Base-by-base conservation (phyloP, 2,888 invertebrate species). In the Lithophane ornitopus region DNA sequence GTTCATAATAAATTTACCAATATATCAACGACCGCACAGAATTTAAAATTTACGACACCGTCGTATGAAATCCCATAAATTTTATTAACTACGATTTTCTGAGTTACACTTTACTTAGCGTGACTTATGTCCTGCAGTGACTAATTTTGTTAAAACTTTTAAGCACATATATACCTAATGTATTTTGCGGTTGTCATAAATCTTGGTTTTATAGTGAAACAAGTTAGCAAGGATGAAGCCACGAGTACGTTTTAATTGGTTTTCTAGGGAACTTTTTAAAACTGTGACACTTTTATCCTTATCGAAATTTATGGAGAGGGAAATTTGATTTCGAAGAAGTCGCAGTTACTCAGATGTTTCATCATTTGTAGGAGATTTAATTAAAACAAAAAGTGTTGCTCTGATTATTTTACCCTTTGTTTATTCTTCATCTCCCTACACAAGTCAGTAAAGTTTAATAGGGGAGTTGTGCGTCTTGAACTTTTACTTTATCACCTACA, bases 171-270 rank as follows among this genome's bases (percentile, higher is more conserved):
- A 34, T 39, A n/a, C n/a, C n/a, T n/a, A 82, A 46, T 58, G 85
- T 82, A 81, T 80, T 86, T 86, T 89, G 90, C 85, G 90, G 91
- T 90, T 81, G 84, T 79, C 76, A 89, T 93, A 92, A 92, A 92
- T 93, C 90, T 89, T 49, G 26, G 54, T 89, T 90, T 90, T 86
- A 89, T 87, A 83, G 83, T 83, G 82, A 83, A 74, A 77, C 76
- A 77, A 77, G 85, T 78, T 77, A 62, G 73, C 56, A 74, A 82
- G 69, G 67, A 74, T 72, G 58, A 79, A 76, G 61, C 83, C 70
- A 84, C 66, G 73, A 84, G 76, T 80, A 72, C 78, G 63, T 81
- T 82, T 89, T 89, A 90, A 91, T 92, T 91, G 91, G 76, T 85
- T 89, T 91, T 90, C 86, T 90, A 88, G 86, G 69, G 80, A 89